A percentile compares a stretch with the other conserved stretches of the same genome.
Evolutionary conservation across 2,797 vertebrate genomes (phyloP).

Genomic region (Ctenochaetus hawaiiensis): DNA sequence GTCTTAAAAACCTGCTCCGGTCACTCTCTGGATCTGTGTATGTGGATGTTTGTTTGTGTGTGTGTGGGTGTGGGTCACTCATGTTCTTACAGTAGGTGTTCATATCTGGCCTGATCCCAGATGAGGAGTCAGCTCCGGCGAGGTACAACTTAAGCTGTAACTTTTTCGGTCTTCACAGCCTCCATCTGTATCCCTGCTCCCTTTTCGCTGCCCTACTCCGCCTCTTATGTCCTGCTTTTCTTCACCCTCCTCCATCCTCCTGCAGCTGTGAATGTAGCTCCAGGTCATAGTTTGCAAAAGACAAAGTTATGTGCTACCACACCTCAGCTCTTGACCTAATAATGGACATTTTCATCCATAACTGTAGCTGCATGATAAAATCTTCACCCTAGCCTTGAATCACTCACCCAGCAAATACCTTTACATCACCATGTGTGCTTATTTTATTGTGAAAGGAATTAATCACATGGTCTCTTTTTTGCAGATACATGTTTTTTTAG

Average conservation of each 20-base stretch:
- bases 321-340: conserved; percentile 18
- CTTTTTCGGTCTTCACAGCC: conserved; percentile 3
- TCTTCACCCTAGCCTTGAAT: conserved; percentile 10
- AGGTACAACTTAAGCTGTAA: conserved; percentile 43
- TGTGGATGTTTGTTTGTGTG: conserved; percentile 21
- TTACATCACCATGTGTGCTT: conserved; percentile 8
- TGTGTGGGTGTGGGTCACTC: conserved; percentile 16
- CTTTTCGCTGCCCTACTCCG: conserved; percentile 6
- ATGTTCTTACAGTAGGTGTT: conserved; percentile 32
- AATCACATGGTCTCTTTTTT: neutral
- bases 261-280: conserved; percentile 70
- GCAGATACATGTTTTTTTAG: conserved; percentile 15
- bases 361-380: conserved; percentile 18
- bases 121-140: conserved; percentile 57
- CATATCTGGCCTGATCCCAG: conserved; percentile 39
- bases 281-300: conserved; percentile 24
- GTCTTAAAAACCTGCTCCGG: conserved; percentile 62
- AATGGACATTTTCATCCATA: conserved; percentile 16
- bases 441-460: conserved; percentile 21
- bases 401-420: neutral
- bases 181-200: conserved; percentile 1
- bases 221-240: conserved; percentile 24
- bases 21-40: conserved; percentile 30
- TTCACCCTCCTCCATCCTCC: conserved; percentile 32
- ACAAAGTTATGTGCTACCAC: conserved; percentile 11